Conservation (phyloP, 1,140 invertebrate species). For the Pantala flavescens region DNA sequence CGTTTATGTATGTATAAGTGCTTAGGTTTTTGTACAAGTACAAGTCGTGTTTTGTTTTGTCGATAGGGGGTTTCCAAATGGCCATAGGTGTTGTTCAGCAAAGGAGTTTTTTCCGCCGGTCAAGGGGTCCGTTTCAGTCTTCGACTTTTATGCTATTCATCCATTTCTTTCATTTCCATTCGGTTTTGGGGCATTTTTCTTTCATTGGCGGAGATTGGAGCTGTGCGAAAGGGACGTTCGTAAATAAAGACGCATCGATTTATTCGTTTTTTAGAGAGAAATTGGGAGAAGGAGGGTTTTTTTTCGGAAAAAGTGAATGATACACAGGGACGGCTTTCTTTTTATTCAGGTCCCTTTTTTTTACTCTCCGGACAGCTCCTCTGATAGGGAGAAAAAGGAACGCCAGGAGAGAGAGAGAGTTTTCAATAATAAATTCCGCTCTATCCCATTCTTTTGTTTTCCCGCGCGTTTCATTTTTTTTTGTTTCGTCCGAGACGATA, state of each 20-base stretch:
- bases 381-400: not conserved
- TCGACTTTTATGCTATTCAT: not conserved
- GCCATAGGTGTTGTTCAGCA: not conserved
- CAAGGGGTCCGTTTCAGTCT: not conserved
- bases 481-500: not conserved
- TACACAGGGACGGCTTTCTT: not conserved
- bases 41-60: not conserved
- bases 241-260: conserved; percentile 4
- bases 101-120: not conserved
- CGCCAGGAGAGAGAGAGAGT: not conserved
- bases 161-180: not conserved
- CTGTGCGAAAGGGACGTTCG: not conserved
- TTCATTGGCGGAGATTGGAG: not conserved
- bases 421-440: conserved; percentile 3
- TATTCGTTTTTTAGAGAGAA: not conserved
- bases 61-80: not conserved
- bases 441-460: not conserved
- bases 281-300: not conserved
- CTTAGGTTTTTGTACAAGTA: no score
- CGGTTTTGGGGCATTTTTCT: not conserved
- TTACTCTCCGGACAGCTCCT: not conserved
- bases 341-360: not conserved
- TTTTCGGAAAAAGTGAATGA: not conserved
- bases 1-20: no score
- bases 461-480: conserved; percentile 1